Base-by-base conservation (phyloP, 2,888 invertebrate genomes). In the Sceliomorpha sp. region DNA sequence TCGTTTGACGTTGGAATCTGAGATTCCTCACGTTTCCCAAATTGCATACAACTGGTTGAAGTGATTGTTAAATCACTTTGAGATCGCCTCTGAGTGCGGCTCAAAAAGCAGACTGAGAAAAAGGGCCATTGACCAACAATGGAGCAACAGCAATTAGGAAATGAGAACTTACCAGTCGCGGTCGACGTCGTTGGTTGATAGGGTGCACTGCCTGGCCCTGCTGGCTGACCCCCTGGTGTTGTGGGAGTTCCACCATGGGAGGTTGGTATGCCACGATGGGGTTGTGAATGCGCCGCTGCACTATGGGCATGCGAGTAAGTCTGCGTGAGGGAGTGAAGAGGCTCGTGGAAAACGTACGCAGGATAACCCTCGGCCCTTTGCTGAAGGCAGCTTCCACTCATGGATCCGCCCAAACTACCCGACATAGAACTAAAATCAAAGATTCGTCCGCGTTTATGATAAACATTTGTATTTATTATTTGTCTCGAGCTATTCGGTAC, bases 261-360 rank as follows among this genome's bases (percentile, higher is more conserved):
- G 72, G 84, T 83, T 59, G 87, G 83, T 60, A 88, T 86, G 37
- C 87, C 87, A 48, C 88, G 87, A 79, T 87, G 89, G 76, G 94
- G 94, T 83, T 95, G 95, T 74, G 95, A 93, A 79, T 94, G 95
- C 12, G 94, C 95, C 31, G 94, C 94, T 17, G 94, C 93, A 73
- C 94, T 92, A 83, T 92, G 77, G 94, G 92, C 85, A 75, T 94
- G 94, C 76, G 93, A 91, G 88, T 93, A 94, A 75, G 93, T 91
- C 71, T 93, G 92, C 79, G 93, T 92, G 69, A 94, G 89, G 55
- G 94, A 93, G 84, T 92, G 92, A 59, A 96, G 91, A 67, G 96
- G 96, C 89, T 97, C 96, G 79, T 95, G 94, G 89, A 96, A 96
- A 94, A 96, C 96, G 90, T 96, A 96, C 27, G 88, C 87, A 50